Evolutionary conservation across 2,797 vertebrate species (phyloP).

Genomic region (Thaleichthys pacificus): DNA sequence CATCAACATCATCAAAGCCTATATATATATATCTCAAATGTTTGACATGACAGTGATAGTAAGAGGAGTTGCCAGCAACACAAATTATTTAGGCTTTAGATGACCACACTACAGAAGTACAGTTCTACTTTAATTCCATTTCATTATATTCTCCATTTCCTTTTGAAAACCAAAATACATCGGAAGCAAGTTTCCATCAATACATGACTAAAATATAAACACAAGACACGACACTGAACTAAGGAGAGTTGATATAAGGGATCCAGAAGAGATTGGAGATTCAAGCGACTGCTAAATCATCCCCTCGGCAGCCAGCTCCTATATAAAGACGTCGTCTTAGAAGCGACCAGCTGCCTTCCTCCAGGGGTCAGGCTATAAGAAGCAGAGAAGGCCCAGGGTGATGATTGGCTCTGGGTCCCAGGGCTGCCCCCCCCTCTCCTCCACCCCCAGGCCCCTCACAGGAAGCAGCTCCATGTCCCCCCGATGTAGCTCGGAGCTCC

Average conservation of each 20-base stretch:
- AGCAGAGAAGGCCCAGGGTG: constrained; percentile 72
- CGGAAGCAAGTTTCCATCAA: too few species aligned
- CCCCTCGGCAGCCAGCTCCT: background rate
- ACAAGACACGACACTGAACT: too few species aligned
- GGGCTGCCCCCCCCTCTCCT: constrained; percentile 19
- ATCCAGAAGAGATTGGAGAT: background rate
- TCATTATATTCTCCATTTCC: too few species aligned
- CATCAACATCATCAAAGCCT: background rate
- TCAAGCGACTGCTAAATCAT: background rate
- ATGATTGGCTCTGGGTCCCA: constrained; percentile 36
- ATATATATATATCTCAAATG: too few species aligned
- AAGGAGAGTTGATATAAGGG: background rate
- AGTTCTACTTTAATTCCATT: too few species aligned
- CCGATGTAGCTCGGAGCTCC: constrained; percentile 58
- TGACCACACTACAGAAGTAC: too few species aligned
- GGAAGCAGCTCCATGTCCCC: constrained; percentile 72
- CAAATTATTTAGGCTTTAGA: too few species aligned
- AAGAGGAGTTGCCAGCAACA: too few species aligned
- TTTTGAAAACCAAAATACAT: too few species aligned
- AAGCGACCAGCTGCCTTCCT: background rate
- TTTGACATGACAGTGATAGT: too few species aligned
- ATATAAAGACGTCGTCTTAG: background rate
- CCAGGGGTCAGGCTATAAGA: constrained; percentile 65
- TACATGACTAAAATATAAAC: too few species aligned
- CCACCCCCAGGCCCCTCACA: constrained; percentile 66